Base-by-base conservation (phyloP, 1,140 invertebrate species). In the Hyposmocoma kahamanoa region DNA sequence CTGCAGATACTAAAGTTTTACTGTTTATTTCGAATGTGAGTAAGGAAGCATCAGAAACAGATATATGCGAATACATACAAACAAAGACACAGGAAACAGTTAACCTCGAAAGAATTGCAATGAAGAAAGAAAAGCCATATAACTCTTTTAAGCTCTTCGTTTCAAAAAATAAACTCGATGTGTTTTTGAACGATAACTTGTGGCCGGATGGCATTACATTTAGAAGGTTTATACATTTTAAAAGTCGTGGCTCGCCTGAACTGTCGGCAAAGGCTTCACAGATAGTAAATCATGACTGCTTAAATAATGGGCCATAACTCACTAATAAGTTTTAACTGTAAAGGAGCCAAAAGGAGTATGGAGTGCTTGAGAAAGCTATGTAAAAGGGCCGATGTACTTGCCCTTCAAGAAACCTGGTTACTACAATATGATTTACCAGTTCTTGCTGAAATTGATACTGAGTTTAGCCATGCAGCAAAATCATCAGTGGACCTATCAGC, bases 271-370 rank as follows among this genome's bases (percentile, higher is more conserved):
- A n/a, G n/a, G n/a, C n/a, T n/a, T n/a, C n/a, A n/a, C n/a, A n/a
- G n/a, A n/a, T n/a, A 15, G 15, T 5, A 6, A 36, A 36, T 10
- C 5, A 36, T 9, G 34, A 17, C 6, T 19, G 17, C 5, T n/a
- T 3, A n/a, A 41, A 19, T 10, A 21, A 5, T n/a, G 8, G 24
- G 5, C 6, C 24, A 28, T 6, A 28, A 28, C 11, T 11, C 24
- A 34, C 21, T 32, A n/a, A 20, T 17, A 6, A 46, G 28, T 20
- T 46, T 21, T 46, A 44, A 44, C 18, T 44, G 42, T 30, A 44
- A 44, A 19, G 10, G 18, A 4, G 26, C 30, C 4, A 44, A 17
- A 15, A 15, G 42, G 9, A 20, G 17, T 18, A 18, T 18, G 8
- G 42, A 30, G 11, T 26, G 42, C 18, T n/a, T 44, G 6, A 26